A percentile compares a stretch with the other conserved stretches of the same genome.
Evolutionary conservation across 1,140 invertebrate genomes (phyloP).

Genomic region (Drosophila aff.): DNA sequence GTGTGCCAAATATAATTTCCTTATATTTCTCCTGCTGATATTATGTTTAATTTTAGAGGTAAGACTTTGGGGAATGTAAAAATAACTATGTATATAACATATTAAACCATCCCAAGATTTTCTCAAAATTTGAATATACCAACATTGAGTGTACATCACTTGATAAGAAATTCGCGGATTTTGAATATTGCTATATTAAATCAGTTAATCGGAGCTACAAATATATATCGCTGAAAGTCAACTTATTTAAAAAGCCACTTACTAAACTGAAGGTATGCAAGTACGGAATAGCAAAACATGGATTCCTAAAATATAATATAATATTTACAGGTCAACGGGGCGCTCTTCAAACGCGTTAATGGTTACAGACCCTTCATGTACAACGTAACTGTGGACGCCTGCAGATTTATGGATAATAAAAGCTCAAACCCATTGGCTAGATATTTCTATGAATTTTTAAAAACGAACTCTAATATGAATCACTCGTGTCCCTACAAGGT

Average conservation of each 20-base stretch:
- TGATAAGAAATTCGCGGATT: too few species aligned
- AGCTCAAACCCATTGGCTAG: neutral
- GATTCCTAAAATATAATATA: too few species aligned
- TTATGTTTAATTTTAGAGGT: neutral
- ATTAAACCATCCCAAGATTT: too few species aligned
- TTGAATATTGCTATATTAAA: too few species aligned
- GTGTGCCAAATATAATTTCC: neutral
- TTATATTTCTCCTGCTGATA: neutral
- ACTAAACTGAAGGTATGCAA: neutral
- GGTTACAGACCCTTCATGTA: constrained; percentile 22
- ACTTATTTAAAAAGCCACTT: constrained; percentile 1
- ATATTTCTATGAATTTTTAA: constrained; percentile 1
- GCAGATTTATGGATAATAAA: constrained; percentile 5
- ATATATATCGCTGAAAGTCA: neutral
- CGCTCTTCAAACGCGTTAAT: constrained; percentile 2
- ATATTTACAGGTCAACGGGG: neutral
- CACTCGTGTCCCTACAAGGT: constrained; percentile 18
- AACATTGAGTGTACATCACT: too few species aligned
- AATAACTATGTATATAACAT: too few species aligned
- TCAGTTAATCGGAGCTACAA: too few species aligned
- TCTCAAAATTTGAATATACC: too few species aligned
- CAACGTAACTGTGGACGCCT: constrained; percentile 18
- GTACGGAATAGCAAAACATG: too few species aligned
- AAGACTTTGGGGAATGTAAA: too few species aligned
- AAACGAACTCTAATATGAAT: constrained; percentile 5